A percentile compares a stretch with the other conserved stretches of the same genome.
Conservation (phyloP, 2,113 vertebrate genomes). For the Urocolius indicus region DNA sequence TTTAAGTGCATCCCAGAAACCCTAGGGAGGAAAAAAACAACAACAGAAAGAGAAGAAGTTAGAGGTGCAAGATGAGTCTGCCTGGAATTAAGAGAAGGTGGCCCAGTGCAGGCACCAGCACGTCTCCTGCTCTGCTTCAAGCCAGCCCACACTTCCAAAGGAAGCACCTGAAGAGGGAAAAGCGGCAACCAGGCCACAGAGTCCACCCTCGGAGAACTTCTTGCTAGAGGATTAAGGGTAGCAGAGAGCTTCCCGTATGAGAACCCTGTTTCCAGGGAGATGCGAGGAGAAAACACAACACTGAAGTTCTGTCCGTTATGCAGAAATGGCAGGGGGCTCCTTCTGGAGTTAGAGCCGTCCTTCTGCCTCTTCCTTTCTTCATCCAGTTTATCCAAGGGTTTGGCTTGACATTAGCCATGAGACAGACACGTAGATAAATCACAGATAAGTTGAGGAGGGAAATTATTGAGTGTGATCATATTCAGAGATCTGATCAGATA, state of each 20-base stretch:
- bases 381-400: background rate
- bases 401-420: background rate
- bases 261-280: background rate
- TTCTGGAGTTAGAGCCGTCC: background rate
- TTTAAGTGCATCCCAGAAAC: constrained; percentile 90
- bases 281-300: background rate
- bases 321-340: background rate
- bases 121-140: background rate
- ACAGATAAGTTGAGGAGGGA: background rate
- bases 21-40: constrained; percentile 69
- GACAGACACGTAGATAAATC: background rate
- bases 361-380: background rate
- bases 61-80: background rate
- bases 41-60: constrained; percentile 33
- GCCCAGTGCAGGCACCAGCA: background rate
- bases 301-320: background rate
- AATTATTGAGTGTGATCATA: background rate
- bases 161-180: background rate
- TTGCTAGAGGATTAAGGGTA: background rate
- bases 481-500: background rate
- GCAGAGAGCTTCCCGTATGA: background rate
- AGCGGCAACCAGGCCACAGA: background rate
- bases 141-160: background rate
- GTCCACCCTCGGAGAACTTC: background rate
- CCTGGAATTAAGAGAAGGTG: background rate